phyloP scores from a whole-genome alignment of 2,797 vertebrate species.

The Pachyuromys duprasi region DNA sequence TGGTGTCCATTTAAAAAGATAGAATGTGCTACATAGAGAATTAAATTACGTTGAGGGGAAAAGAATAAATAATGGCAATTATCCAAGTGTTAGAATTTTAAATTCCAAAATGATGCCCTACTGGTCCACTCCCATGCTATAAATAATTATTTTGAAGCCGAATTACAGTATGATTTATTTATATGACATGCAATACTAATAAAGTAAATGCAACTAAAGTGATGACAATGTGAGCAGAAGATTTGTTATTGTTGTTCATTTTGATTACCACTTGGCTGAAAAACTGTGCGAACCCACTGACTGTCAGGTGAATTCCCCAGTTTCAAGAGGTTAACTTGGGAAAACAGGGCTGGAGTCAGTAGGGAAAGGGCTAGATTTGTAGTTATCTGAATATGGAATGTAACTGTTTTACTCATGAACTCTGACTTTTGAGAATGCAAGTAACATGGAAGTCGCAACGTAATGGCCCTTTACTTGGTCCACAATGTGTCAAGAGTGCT shows the following conservation, averaged over 20 bases:
- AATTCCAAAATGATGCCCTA: not conserved
- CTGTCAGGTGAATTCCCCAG: not conserved
- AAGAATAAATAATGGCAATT: not conserved
- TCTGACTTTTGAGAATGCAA: not conserved
- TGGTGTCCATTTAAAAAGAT: not conserved
- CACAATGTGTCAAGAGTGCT: not conserved
- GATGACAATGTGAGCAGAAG: not conserved
- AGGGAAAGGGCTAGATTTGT: not conserved
- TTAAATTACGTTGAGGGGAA: not conserved
- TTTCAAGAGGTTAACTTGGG: slow-evolving; percentile 1
- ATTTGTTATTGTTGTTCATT: not conserved
- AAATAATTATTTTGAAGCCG: not conserved
- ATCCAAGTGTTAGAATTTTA: not conserved
- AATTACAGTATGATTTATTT: not conserved
- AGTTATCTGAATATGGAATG: not conserved
- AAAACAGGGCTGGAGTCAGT: not conserved
- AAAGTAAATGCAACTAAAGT: not conserved
- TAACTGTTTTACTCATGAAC: slow-evolving; percentile 9
- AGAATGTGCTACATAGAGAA: not conserved
- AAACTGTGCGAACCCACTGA: not conserved
- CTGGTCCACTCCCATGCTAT: not conserved
- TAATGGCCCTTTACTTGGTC: not conserved
- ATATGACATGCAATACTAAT: too few relatives aligned
- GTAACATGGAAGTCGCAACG: not conserved
- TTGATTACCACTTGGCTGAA: not conserved